Conservation (phyloP, 1,140 invertebrate genomes). For the Orchestia grillus region DNA sequence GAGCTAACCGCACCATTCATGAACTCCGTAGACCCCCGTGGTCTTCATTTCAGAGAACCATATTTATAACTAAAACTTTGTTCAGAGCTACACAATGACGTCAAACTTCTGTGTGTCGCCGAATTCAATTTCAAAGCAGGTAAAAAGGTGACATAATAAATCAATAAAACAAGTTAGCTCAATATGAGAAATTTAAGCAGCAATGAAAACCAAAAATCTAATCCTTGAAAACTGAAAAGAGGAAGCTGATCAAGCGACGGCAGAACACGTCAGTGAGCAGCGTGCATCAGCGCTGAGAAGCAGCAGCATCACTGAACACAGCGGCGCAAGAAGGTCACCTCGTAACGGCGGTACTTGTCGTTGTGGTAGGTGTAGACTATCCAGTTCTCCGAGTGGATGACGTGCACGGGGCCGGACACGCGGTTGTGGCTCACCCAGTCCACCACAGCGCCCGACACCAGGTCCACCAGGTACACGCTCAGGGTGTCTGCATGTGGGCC, state of each 20-base stretch:
- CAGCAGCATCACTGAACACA: neutral
- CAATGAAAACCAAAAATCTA: neutral
- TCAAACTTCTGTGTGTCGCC: no score
- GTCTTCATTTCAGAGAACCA: no score
- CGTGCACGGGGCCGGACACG: conserved; percentile 83
- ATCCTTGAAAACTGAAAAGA: neutral
- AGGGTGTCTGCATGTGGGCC: conserved; percentile 79
- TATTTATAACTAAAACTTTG: no score
- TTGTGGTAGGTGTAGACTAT: conserved; percentile 95
- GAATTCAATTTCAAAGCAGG: neutral
- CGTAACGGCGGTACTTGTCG: conserved; percentile 90
- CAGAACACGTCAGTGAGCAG: neutral
- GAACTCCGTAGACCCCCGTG: no score
- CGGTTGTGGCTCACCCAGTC: conserved; percentile 73
- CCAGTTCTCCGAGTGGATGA: conserved; percentile 98
- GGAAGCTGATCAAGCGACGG: neutral
- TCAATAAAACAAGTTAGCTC: no score
- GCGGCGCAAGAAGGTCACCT: conserved; percentile 75
- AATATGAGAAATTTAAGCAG: neutral
- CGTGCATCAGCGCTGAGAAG: neutral
- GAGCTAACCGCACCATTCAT: no score
- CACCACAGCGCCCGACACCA: conserved; percentile 82
- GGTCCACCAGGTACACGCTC: conserved; percentile 89
- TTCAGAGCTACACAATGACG: no score
- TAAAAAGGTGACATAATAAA: neutral